Evolutionary conservation across 2,797 vertebrate genomes (phyloP).

Genomic region (Pangasius mekongensis): DNA sequence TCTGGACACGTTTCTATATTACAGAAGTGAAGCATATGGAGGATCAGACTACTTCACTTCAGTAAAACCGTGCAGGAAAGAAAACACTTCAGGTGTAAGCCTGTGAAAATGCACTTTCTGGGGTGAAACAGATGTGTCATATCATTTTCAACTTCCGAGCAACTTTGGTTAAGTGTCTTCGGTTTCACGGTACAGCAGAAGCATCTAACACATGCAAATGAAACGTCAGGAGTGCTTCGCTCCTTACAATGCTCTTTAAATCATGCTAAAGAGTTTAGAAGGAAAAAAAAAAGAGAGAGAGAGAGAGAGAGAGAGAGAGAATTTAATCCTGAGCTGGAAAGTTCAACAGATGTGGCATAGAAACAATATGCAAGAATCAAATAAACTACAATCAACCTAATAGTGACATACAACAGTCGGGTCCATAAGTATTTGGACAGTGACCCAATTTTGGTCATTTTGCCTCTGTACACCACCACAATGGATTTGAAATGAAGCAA

Average conservation of each 20-base stretch:
- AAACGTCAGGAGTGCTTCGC: background rate
- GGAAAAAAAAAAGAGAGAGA: too few relatives aligned
- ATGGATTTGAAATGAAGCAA: too few relatives aligned
- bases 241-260: background rate
- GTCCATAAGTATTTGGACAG: too few relatives aligned
- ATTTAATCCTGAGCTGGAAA: background rate
- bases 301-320: too few relatives aligned
- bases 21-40: background rate
- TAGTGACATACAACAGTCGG: background rate
- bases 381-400: background rate
- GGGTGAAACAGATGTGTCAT: constrained; percentile 15
- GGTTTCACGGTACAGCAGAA: background rate
- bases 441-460: too few relatives aligned
- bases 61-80: background rate
- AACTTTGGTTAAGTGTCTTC: background rate
- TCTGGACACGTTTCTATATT: background rate
- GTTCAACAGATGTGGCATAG: background rate
- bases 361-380: background rate
- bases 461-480: too few relatives aligned
- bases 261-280: background rate
- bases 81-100: constrained; percentile 6
- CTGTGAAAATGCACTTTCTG: constrained; percentile 23
- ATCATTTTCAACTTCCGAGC: background rate
- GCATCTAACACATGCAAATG: background rate
- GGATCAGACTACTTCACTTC: background rate